These are phyloP conservation scores for Anas bahamensis DNA, from an alignment of 2,797 vertebrate genomes.

Conservation along the genomic window DNA sequence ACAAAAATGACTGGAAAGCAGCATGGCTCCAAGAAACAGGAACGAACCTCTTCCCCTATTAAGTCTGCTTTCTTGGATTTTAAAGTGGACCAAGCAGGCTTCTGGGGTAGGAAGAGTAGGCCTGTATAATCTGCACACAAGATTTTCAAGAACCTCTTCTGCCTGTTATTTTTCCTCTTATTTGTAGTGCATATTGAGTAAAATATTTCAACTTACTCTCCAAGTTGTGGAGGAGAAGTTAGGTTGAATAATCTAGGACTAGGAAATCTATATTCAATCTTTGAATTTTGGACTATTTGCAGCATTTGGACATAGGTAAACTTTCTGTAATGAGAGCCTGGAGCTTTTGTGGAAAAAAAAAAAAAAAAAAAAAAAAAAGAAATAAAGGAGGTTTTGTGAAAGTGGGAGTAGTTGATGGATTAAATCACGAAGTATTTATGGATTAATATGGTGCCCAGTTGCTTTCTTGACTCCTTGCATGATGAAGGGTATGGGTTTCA, in stretches of 20 bases:
- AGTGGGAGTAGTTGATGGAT: neutral
- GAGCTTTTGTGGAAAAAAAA: neutral
- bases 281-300: neutral
- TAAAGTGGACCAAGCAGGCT: accelerated
- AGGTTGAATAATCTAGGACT: neutral
- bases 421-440: neutral
- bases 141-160: neutral
- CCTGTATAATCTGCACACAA: neutral
- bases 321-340: neutral
- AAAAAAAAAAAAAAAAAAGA: neutral
- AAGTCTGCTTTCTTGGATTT: neutral
- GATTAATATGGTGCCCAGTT: neutral
- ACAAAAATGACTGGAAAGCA: neutral
- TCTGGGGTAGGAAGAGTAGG: neutral
- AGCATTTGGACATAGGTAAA: neutral
- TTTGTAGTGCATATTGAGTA: neutral
- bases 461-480: neutral
- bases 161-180: neutral
- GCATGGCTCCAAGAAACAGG: neutral
- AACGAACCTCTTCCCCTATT: neutral
- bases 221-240: neutral
- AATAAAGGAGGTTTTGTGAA: neutral
- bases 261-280: neutral
- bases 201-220: neutral
- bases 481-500: neutral